Evolutionary conservation across 2,113 vertebrate species (phyloP).

Genomic region (Pedionomus torquatus): DNA sequence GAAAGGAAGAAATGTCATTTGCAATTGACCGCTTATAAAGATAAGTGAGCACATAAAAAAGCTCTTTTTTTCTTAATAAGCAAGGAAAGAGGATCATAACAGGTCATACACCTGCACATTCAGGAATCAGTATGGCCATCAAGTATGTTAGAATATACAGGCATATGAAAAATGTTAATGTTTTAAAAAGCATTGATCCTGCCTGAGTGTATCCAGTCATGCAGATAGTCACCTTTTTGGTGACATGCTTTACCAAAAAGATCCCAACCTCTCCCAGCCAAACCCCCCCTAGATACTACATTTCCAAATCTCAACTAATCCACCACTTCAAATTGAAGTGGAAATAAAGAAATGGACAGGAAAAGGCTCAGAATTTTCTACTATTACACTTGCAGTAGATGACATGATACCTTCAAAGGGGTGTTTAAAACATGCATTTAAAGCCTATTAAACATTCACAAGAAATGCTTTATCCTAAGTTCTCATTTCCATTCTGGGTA

Average conservation of each 20-base stretch:
- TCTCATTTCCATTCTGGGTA: neutral
- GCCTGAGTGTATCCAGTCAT: neutral
- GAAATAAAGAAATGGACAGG: neutral
- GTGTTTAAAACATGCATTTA: neutral
- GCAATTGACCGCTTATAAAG: constrained; percentile 22
- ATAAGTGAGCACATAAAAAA: neutral
- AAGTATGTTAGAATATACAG: neutral
- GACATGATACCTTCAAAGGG: neutral
- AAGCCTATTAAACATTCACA: neutral
- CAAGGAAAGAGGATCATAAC: neutral
- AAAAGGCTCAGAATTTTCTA: neutral
- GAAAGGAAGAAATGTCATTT: constrained; percentile 22
- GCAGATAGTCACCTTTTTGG: neutral
- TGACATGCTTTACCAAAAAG: neutral
- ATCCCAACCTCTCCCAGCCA: neutral
- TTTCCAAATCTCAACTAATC: neutral
- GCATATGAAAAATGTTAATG: neutral
- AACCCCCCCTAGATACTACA: neutral
- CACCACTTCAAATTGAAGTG: neutral
- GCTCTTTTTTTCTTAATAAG: neutral
- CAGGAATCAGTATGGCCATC: neutral
- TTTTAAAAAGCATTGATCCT: neutral
- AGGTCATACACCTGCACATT: neutral
- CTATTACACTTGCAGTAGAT: neutral
- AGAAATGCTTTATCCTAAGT: neutral